These are phyloP conservation scores for Elegia similella DNA, from an alignment of 2,888 invertebrate genomes.

Conservation along the genomic window DNA sequence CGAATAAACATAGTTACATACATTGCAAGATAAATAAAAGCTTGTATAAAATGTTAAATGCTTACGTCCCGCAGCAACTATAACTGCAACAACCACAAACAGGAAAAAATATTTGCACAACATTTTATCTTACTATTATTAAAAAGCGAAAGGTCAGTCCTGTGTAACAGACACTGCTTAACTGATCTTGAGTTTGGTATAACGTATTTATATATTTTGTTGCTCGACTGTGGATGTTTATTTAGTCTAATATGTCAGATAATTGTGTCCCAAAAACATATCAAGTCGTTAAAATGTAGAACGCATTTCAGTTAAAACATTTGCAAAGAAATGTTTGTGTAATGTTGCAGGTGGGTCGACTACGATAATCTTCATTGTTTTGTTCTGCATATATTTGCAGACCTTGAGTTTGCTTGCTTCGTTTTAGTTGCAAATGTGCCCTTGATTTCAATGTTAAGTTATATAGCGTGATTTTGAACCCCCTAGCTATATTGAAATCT, in stretches of 20 bases:
- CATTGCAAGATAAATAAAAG: not conserved
- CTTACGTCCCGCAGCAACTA: not conserved
- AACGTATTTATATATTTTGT: slow-evolving; percentile 8
- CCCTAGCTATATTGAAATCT: no score
- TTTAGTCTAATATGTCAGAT: not conserved
- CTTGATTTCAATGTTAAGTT: no score
- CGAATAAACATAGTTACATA: no score
- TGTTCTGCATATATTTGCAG: not conserved
- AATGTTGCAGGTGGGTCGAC: not conserved
- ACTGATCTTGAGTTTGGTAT: not conserved
- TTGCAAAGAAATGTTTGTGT: not conserved
- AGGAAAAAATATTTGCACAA: slow-evolving; percentile 3
- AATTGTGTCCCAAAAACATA: not conserved
- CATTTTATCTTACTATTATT: not conserved
- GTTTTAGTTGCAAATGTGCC: no score
- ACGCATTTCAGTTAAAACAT: not conserved
- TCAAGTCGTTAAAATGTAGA: not conserved
- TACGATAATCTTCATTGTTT: not conserved
- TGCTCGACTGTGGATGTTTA: not conserved
- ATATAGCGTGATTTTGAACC: no score
- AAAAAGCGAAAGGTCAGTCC: not conserved
- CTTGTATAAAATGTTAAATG: no score
- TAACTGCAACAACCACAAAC: not conserved
- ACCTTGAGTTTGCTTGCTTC: not conserved
- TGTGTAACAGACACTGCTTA: not conserved